Evolutionary conservation across 2,797 vertebrate genomes (phyloP).

Genomic region (Schizopygopsis pylzovi): DNA sequence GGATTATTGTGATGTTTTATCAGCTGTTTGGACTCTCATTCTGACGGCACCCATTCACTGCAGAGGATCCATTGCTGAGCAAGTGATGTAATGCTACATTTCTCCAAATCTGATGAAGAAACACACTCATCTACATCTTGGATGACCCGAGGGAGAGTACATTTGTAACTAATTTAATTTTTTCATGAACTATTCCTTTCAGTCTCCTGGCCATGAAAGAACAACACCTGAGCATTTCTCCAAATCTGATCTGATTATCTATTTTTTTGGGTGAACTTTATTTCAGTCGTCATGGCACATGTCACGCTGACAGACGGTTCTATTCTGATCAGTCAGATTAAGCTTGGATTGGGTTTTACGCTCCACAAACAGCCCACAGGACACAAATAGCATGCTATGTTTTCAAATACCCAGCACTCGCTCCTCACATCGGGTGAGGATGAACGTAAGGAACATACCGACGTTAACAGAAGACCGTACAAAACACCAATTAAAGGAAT

Average conservation of each 20-base stretch:
- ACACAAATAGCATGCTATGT: slow-evolving; percentile 64
- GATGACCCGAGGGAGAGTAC: too few relatives aligned
- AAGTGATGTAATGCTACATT: background rate
- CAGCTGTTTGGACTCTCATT: background rate
- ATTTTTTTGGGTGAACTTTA: background rate
- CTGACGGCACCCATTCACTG: background rate
- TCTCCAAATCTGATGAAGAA: background rate
- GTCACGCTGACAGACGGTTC: slow-evolving; percentile 61
- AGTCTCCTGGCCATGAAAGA: background rate
- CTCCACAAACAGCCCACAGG: slow-evolving; percentile 59
- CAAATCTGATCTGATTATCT: background rate
- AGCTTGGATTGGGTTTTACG: slow-evolving; percentile 76
- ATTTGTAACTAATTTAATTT: too few relatives aligned
- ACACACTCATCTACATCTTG: too few relatives aligned
- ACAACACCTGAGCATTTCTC: background rate
- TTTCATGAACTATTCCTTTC: background rate
- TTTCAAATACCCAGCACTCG: slow-evolving; percentile 60
- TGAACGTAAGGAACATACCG: background rate
- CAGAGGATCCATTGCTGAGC: background rate
- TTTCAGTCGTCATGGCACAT: background rate
- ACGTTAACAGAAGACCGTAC: background rate
- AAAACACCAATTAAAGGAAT: background rate
- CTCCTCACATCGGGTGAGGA: background rate
- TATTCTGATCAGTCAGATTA: slow-evolving; percentile 79
- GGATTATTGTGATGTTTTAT: background rate